Percentiles rank a stretch among this genome's conserved stretches.
phyloP scores from a whole-genome alignment of 2,888 invertebrate species.

The Rhodophaea formosa region DNA sequence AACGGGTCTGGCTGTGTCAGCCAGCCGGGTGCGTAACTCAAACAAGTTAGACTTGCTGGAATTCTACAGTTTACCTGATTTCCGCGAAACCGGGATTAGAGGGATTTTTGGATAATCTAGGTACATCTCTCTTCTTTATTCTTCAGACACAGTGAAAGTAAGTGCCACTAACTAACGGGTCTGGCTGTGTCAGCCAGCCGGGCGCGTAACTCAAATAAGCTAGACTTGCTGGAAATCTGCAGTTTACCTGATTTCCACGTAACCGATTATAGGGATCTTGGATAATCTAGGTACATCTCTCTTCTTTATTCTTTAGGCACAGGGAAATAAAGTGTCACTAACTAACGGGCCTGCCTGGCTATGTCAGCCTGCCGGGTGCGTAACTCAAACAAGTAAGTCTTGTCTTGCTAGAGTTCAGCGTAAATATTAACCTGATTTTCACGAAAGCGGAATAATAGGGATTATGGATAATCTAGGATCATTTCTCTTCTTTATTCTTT shows the following conservation, averaged over 20 bases:
- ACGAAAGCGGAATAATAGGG: neutral
- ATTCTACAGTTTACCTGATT: constrained; percentile 9
- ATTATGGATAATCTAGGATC: neutral
- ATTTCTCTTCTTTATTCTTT: neutral
- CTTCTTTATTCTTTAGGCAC: too few species aligned
- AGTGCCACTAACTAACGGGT: constrained; percentile 38
- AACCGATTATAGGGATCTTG: neutral
- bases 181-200: constrained; percentile 27
- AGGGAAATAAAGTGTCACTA: constrained; percentile 39
- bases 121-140: neutral
- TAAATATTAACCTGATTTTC: neutral
- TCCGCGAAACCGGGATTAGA: neutral
- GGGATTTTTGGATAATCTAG: neutral
- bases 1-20: constrained; percentile 36
- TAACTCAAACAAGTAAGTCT: constrained; percentile 19
- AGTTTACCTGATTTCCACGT: too few species aligned
- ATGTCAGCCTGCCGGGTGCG: constrained; percentile 29
- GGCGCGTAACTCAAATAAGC: constrained; percentile 26
- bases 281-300: neutral
- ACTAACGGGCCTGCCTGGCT: constrained; percentile 38
- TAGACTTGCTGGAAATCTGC: too few species aligned
- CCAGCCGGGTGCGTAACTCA: constrained; percentile 27
- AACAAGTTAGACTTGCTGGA: constrained; percentile 20
- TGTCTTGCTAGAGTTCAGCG: constrained; percentile 21
- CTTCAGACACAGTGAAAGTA: constrained; percentile 44